Evolutionary conservation across 2,113 vertebrate species (phyloP).

Genomic region (Arvicanthis niloticus): DNA sequence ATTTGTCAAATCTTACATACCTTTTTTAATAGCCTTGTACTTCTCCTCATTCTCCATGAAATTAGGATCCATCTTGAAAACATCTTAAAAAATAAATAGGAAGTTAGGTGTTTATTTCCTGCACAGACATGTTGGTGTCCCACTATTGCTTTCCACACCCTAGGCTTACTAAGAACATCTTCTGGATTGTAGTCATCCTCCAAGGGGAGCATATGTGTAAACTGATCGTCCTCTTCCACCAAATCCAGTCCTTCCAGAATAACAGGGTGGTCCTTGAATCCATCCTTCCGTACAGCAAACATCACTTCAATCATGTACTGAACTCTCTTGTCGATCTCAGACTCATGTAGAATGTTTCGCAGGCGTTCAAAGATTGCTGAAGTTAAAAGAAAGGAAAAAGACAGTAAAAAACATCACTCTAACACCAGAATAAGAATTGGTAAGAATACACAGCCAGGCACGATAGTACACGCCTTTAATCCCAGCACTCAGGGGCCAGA

Average conservation of each 20-base stretch:
- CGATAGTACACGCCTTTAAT: not conserved
- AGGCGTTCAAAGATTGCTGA: constrained; percentile 98
- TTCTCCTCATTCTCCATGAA: constrained; percentile 98
- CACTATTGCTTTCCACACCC: not conserved
- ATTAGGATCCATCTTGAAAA: constrained; percentile 98
- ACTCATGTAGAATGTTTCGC: constrained; percentile 97
- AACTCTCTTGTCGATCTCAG: constrained; percentile 97
- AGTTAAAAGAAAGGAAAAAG: constrained; percentile 33
- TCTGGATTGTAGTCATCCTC: constrained; percentile 97
- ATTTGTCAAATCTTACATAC: constrained; percentile 85
- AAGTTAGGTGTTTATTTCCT: constrained; percentile 51
- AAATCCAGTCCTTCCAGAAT: constrained; percentile 95
- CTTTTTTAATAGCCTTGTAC: constrained; percentile 96
- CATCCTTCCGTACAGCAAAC: constrained; percentile 99
- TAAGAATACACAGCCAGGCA: not conserved
- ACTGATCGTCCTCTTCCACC: constrained; percentile 98
- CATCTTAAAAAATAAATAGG: constrained; percentile 89
- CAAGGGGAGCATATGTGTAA: constrained; percentile 98
- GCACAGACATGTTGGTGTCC: not conserved
- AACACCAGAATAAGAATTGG: not conserved
- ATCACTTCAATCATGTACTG: constrained; percentile 99
- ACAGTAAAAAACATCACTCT: not conserved
- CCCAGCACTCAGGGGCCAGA: not conserved
- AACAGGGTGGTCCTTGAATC: constrained; percentile 98
- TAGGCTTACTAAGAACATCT: constrained; percentile 95